Conservation (phyloP, 2,113 vertebrate genomes). For the Odocoileus hemionus region DNA sequence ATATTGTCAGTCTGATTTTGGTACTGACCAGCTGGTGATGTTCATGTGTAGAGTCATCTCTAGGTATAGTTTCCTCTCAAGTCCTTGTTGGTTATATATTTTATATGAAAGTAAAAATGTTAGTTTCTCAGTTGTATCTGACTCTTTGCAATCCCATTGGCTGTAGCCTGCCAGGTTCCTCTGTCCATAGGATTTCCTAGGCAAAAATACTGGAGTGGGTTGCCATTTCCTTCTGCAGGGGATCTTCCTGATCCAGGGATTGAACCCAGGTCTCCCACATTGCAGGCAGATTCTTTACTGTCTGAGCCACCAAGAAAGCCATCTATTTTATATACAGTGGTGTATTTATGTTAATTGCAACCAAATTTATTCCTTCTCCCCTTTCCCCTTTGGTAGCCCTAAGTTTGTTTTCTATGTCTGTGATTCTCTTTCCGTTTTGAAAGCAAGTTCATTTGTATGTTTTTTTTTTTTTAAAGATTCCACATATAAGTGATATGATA, state of each 20-base stretch:
- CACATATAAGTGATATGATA: not conserved
- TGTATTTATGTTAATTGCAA: not conserved
- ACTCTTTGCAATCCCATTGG: not conserved
- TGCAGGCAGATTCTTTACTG: not conserved
- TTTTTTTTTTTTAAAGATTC: not conserved
- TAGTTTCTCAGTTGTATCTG: not conserved
- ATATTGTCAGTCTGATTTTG: not conserved
- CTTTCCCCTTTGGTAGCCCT: not conserved
- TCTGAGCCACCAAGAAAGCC: not conserved
- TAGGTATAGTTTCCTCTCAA: not conserved
- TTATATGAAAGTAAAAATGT: not conserved
- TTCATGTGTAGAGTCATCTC: not conserved
- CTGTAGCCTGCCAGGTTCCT: not conserved
- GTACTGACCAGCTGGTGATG: not conserved
- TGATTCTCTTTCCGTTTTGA: not conserved
- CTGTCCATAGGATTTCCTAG: not conserved
- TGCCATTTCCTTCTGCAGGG: not conserved
- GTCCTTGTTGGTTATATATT: not conserved
- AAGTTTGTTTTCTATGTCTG: not conserved
- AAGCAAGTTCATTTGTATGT: not conserved
- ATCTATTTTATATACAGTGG: not conserved
- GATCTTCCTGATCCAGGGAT: not conserved
- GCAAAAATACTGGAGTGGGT: not conserved
- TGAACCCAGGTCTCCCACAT: not conserved
- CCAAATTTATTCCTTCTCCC: not conserved